Base-by-base conservation (phyloP, 2,888 invertebrate species). In the Drosophila antonietae region DNA sequence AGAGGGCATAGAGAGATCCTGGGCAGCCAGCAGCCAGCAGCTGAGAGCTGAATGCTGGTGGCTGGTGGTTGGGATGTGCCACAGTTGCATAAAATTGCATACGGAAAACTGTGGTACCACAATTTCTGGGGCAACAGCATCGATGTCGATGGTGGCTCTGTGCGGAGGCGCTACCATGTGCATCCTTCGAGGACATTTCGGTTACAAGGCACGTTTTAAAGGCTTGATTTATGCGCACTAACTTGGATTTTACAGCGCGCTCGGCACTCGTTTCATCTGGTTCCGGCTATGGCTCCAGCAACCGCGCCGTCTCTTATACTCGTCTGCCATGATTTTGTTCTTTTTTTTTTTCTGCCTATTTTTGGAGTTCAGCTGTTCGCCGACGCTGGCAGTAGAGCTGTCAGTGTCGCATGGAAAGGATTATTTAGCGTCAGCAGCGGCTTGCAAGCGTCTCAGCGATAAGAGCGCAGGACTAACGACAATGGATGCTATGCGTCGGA, bases 201-300 rank as follows among this genome's bases (percentile, higher is more conserved):
- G 86, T 90, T 90, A 82, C 89, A 78, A 86, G 89, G 90, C 89
- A 90, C 89, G 89, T 87, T 89, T 87, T 88, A 86, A 88, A 83
- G 89, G 90, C 90, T 90, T 90, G 90, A 90, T 90, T 90, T 90
- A 90, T 90, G 89, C 90, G 88, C 90, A 83, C 86, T 89, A 86
- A 89, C 86, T 86, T 89, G 86, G 89, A 89, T 86, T 86, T 86
- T 88, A 85, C 86, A 87, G 78, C 80, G 68, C 73, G 70, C 79
- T 61, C 61, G 66, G 64, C 60, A 63, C 65, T 64, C 68, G 80
- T 75, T 83, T 69, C 78, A 73, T 72, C 68, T 63, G 75, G 62
- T 65, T 60, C 61, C 39, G 39, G 49, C 70, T 61, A 57, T 33
- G 44, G 43, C 57, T 44, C 18, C 28, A n/a, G 28, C 55, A 23